Conservation (phyloP, 2,797 vertebrate genomes). For the Sebastes umbrosus region DNA sequence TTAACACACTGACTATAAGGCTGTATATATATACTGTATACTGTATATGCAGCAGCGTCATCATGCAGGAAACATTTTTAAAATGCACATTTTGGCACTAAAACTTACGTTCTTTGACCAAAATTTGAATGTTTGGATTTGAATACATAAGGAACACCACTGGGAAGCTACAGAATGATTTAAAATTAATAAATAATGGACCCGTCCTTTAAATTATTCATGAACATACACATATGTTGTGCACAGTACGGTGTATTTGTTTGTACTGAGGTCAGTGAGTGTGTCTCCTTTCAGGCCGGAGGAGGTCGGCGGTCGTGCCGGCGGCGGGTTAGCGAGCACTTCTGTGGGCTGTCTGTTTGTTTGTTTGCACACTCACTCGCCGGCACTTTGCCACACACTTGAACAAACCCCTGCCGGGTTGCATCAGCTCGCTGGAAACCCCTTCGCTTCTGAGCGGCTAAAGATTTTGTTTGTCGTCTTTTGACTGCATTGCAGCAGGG, state of each 20-base stretch:
- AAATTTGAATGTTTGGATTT: no score
- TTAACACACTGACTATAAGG: no score
- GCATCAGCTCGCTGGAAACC: constrained; percentile 5
- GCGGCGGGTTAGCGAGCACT: background rate
- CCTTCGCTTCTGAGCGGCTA: background rate
- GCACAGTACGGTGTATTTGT: background rate
- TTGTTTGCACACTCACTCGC: constrained; percentile 29
- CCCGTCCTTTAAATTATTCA: no score
- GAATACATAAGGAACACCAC: no score
- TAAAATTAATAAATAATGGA: no score
- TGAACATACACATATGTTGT: fast-evolving
- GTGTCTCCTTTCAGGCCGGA: constrained; percentile 10
- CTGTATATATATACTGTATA: no score
- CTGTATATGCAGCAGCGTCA: no score
- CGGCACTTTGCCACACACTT: constrained; percentile 18
- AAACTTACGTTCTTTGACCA: no score
- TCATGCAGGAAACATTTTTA: no score
- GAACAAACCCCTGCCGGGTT: constrained; percentile 12
- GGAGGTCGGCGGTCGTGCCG: background rate
- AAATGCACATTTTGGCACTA: no score
- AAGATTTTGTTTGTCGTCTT: constrained; percentile 40
- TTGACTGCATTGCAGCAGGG: constrained; percentile 58
- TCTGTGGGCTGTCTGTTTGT: background rate
- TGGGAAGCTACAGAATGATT: no score
- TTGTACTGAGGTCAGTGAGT: background rate